Base-by-base conservation (phyloP, 1,140 invertebrate genomes). In the Bicyclus anynana region DNA sequence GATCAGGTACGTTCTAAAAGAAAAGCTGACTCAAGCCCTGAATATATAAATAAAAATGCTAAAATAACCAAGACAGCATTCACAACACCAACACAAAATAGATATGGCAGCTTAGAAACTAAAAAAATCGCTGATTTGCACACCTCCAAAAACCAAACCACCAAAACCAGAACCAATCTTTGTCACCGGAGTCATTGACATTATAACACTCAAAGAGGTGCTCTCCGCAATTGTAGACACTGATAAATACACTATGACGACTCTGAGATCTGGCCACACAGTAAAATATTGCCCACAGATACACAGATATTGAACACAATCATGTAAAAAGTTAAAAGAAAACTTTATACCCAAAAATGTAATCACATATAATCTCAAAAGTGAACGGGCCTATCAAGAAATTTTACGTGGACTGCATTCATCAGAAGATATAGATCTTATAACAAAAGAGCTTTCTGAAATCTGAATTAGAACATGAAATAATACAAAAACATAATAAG, bases 341-440 rank as follows among this genome's bases (percentile, higher is more conserved):
- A 46, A 56, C 2, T 65, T 72, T 47, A 62, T n/a, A n/a, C n/a
- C 63, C 12, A n/a, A n/a, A 10, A 56, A 67, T 44, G 44, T 72
- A 29, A 55, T 74, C 9, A 82, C 71, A 0, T 80, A 80, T 55
- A 69, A 79, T 59, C 58, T 77, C 2, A 80, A 80, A 67, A 55
- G 73, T 48, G 69, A 81, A 56, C 72, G 69, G 69, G 58, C 65
- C 7, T 77, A 67, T 44, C 60, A 70, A 65, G 70, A 84, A 1
- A 67, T 86, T 0, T 53, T 87, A 6, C 60, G 74, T 37, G 68
- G 69, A 3, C 18, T 83, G 2, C 76, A 81, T 46, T 53, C 62
- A 16, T 65, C 75, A 7, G 74, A 72, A 54, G 42, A 69, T 29
- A 57, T 55, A 17, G 48, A 60, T 48, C 20, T 59, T n/a, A 75